Evolutionary conservation across 2,797 vertebrate species (phyloP), one percentile per base, ranked within the genome.

Genomic region (Neoniphon sammara): DNA sequence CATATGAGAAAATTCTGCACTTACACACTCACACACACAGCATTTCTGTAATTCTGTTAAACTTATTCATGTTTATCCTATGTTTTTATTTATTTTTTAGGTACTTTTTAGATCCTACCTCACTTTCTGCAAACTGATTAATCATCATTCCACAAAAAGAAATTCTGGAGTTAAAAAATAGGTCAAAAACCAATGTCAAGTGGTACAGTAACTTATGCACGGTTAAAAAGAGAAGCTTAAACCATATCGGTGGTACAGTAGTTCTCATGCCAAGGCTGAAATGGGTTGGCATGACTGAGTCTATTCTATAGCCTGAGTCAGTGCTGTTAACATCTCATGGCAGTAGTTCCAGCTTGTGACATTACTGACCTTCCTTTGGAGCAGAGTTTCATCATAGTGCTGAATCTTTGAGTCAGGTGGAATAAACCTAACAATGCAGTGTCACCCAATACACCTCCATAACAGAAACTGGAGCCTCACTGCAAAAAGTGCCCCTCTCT

Each of bases 331-430:
- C 36, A 39, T 39, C 36, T 39, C 36, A 39, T 39, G 36, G 36
- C 10, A 39, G 36, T 39, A 39, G 36, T 39, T 12, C 11, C 2
- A 2, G 36, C 36, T 12, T 39, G 36, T 12, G 78, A 63, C 59
- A 73, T 23, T 63, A 59, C 70, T 66, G 55, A 55, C 68, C 55
- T 52, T 69, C 31, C 27, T 67, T 20, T 74, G 53, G 77, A 58
- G 69, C 63, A 46, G 49, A 77, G 77, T 78, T 78, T 64, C 56
- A 74, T 70, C 68, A 66, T 82, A 83, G 77, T 85, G 87, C 78
- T 87, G 83, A 88, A 85, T 83, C 74, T 85, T 83, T 82, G 59
- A 83, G 75, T 80, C 77, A 52, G 73, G 82, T 86, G 84, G 80
- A 86, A 86, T 75, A 81, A 81, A 77, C n/a, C 50, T 65, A 36